Percentiles rank a stretch among this genome's conserved stretches.
Conservation (phyloP, 2,888 invertebrate genomes). For the Nezara viridula region DNA sequence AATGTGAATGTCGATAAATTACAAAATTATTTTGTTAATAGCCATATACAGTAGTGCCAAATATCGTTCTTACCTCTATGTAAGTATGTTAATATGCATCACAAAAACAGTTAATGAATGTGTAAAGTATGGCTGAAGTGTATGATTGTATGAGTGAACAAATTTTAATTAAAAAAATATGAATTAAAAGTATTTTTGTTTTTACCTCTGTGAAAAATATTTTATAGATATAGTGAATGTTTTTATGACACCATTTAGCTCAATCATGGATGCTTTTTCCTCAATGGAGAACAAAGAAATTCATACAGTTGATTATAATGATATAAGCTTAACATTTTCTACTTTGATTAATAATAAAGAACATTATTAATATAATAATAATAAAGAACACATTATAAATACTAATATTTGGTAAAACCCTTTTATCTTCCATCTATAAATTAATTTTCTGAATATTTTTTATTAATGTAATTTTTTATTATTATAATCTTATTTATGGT, state of each 20-base stretch:
- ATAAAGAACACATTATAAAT: too few species aligned
- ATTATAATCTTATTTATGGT: too few species aligned
- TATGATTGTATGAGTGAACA: constrained; percentile 50
- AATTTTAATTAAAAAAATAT: constrained; percentile 55
- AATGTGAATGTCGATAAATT: constrained; percentile 44
- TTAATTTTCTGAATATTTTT: neutral
- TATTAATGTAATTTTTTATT: too few species aligned
- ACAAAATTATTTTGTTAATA: constrained; percentile 61
- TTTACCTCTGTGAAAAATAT: neutral
- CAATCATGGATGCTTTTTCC: neutral
- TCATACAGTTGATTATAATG: too few species aligned
- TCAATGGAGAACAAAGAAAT: too few species aligned
- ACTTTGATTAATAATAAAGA: too few species aligned
- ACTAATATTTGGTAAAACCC: neutral
- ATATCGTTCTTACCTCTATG: constrained; percentile 64
- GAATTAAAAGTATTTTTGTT: neutral
- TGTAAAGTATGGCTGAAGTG: constrained; percentile 52
- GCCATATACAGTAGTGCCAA: constrained; percentile 67
- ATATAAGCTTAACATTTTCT: too few species aligned
- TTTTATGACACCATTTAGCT: too few species aligned
- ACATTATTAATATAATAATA: too few species aligned
- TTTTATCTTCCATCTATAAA: neutral
- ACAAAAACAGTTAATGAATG: constrained; percentile 51
- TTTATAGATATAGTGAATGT: too few species aligned
- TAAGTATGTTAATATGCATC: constrained; percentile 59